Evolutionary conservation across 2,888 invertebrate species (phyloP), one percentile per base, ranked within the genome.

Genomic region (Drosophila melanosoma): DNA sequence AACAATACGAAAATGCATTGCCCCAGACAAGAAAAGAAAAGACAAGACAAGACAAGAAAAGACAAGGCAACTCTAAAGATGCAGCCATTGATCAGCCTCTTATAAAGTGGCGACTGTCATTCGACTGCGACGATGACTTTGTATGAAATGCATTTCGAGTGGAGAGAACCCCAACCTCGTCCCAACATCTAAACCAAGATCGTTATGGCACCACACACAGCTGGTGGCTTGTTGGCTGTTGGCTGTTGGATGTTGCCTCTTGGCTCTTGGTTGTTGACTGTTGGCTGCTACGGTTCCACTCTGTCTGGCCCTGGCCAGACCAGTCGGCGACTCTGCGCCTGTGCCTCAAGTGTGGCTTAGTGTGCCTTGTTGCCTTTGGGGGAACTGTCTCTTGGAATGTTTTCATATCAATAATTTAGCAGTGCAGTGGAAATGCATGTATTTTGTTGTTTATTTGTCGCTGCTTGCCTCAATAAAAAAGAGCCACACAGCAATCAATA

Each of bases 1-100:
- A 89, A 90, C 91, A 89, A 89, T 90, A 90, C 69, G 77, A 91
- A 87, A 90, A 89, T 83, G 83, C 90, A 87, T 90, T 87, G 90
- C 76, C 81, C 71, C 77, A 87, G 89, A 77, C 83, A 68, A 66
- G 72, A 45, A 35, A 61, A 69, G 57, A 49, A 52, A 61, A 61
- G 54, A 64, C 32, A 60, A 45, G 53, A 45, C 69, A 52, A 65
- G 54, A 78, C 64, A 65, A 69, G 70, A 62, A 42, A n/a, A n/a
- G n/a, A n/a, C n/a, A n/a, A n/a, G n/a, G n/a, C n/a, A 42, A 74
- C 67, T 67, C 69, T 57, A 69, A 79, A 80, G 79, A 81, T 84
- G 87, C 75, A 72, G 82, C 90, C 87, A 90, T 87, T 90, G 87
- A 90, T 90, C 90, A 89, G 89, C 69, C 80, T 74, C 87, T 87